phyloP scores from a whole-genome alignment of 1,140 invertebrate species.

The Samia ricini region DNA sequence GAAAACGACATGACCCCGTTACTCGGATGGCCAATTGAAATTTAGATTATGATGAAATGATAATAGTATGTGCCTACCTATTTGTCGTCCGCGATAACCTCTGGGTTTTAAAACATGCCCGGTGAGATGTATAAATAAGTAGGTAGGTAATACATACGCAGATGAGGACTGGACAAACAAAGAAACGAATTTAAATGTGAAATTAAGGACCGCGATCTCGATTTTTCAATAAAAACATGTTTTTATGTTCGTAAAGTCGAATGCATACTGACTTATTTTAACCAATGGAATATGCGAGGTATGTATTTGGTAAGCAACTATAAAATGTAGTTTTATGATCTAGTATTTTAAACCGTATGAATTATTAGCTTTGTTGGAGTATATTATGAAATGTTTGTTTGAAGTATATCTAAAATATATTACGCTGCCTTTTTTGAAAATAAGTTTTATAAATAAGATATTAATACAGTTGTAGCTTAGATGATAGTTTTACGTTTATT shows the following conservation, averaged over 20 bases:
- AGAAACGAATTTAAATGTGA: slow-evolving; percentile 66
- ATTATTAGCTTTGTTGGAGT: neutral
- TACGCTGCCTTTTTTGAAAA: neutral
- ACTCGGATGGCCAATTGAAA: slow-evolving; percentile 64
- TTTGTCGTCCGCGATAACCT: slow-evolving; percentile 65
- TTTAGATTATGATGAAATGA: slow-evolving; percentile 69
- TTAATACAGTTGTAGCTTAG: too few relatives aligned
- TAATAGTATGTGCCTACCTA: slow-evolving; percentile 73
- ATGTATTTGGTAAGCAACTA: too few relatives aligned
- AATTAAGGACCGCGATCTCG: slow-evolving; percentile 60
- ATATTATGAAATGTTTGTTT: neutral
- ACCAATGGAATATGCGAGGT: neutral
- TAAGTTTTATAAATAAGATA: too few relatives aligned
- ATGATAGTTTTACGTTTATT: neutral
- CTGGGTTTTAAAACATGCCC: slow-evolving; percentile 48
- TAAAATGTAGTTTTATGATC: too few relatives aligned
- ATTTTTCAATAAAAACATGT: slow-evolving; percentile 58
- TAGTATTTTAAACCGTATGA: slow-evolving; percentile 11
- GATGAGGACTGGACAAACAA: slow-evolving; percentile 64
- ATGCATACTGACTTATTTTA: slow-evolving; percentile 7
- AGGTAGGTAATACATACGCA: slow-evolving; percentile 60
- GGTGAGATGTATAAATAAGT: slow-evolving; percentile 51
- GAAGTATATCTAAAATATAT: neutral
- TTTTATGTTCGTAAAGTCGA: slow-evolving; percentile 28
- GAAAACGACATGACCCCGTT: slow-evolving; percentile 71